These are phyloP conservation scores for Natator depressus DNA, from an alignment of 2,113 vertebrate species.

Conservation along the genomic window DNA sequence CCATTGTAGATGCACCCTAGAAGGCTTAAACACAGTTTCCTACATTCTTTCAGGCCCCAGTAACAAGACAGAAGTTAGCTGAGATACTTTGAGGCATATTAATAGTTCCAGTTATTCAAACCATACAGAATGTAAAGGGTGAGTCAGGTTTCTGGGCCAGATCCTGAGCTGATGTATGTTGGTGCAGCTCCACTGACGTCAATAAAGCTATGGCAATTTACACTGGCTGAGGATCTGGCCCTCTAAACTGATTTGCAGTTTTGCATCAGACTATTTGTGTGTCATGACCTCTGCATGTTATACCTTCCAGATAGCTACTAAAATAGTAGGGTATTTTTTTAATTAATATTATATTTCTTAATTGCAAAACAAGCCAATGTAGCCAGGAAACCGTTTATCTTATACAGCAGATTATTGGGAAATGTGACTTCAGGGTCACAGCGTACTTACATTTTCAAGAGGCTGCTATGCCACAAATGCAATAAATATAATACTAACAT, in stretches of 20 bases:
- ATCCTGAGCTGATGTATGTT: not conserved
- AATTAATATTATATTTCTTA: not conserved
- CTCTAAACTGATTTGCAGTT: not conserved
- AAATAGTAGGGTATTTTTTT: not conserved
- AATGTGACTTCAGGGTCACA: not conserved
- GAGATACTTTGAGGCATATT: not conserved
- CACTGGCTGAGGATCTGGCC: not conserved
- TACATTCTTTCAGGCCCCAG: not conserved
- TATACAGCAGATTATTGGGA: not conserved
- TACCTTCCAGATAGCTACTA: not conserved
- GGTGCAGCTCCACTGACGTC: not conserved
- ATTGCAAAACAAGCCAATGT: not conserved
- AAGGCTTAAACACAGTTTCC: rapidly evolving
- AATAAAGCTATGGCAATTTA: not conserved
- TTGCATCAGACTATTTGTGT: not conserved
- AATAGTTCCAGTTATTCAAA: not conserved
- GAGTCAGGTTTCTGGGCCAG: not conserved
- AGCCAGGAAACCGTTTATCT: not conserved
- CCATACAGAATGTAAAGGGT: not conserved
- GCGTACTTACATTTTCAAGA: not conserved
- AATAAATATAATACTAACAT: not conserved
- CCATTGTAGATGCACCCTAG: not conserved
- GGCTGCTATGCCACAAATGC: not conserved
- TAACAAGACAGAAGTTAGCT: not conserved
- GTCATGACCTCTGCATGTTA: not conserved